These are phyloP conservation scores for Paramacrobiotus metropolitanus DNA, from an alignment of 1,140 invertebrate genomes.

Conservation along the genomic window DNA sequence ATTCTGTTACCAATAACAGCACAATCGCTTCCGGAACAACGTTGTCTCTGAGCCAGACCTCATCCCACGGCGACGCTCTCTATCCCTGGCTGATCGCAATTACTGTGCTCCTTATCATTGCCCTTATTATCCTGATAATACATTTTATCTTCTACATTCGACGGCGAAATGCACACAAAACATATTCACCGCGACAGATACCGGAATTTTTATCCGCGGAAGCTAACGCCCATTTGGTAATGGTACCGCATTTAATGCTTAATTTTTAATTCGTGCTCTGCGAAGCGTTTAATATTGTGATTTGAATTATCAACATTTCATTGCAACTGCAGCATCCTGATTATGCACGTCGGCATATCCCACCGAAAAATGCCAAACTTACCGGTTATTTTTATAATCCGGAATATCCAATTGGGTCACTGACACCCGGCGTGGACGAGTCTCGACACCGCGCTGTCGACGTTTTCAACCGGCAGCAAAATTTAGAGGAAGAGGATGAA, in stretches of 20 bases:
- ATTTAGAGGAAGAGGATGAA: background rate
- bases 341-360: background rate
- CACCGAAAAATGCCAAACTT: background rate
- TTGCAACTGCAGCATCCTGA: background rate
- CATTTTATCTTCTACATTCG: background rate
- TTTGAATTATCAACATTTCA: background rate
- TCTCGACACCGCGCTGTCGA: background rate
- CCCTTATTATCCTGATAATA: background rate
- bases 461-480: background rate
- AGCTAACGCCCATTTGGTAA: too few relatives aligned
- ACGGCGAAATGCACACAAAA: background rate
- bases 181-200: background rate
- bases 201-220: background rate
- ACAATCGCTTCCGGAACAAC: too few relatives aligned
- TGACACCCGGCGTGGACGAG: background rate
- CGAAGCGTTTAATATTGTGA: background rate
- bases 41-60: too few relatives aligned
- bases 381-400: constrained; percentile 2
- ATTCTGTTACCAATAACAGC: too few relatives aligned
- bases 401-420: background rate
- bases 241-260: background rate
- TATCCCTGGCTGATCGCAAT: background rate
- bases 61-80: too few relatives aligned
- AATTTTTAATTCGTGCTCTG: background rate
- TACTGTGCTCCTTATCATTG: background rate